Base-by-base conservation (phyloP, 2,888 invertebrate species). In the Heliothis peltigera region DNA sequence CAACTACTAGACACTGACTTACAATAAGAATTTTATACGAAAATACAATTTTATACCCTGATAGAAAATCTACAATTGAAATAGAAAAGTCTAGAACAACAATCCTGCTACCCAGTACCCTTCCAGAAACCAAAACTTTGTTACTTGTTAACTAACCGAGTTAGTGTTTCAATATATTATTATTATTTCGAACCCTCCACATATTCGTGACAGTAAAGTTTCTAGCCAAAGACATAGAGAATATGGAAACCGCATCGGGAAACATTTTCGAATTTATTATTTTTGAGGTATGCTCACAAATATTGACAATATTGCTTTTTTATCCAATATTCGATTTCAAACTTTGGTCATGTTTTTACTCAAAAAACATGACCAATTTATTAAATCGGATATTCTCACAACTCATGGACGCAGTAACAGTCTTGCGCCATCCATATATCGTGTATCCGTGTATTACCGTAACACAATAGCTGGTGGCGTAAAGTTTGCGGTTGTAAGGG, bases 401-500 rank as follows among this genome's bases (percentile, higher is more conserved):
- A 10, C n/a, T n/a, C 39, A 39, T 15, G n/a, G 39, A 39, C 39
- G 39, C 2, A 19, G 2, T 44, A 15, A 10, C 28, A 10, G 17
- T 10, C 32, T 32, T 32, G 49, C 12, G 32, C 8, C 22, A n/a
- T 64, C 46, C 22, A 32, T 22, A n/a, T 42, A 21, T 32, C 22
- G 44, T 64, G 65, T 4, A 43, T 70, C 53, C 17, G 19, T 22
- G 64, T 51, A 42, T 39, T 43, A 15, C 15, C 43, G 71, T 60
- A 72, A 68, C 51, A 61, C 63, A 60, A 77, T 72, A 72, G 51
- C 12, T 5, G 39, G 28, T 63, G 55, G 56, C 46, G 58, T 58
- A 42, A 68, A 77, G 52, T 77, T 77, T 77, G 75, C 58, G 77
- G 77, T 77, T 18, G 22, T n/a, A 1, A 17, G 44, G 44, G 32